Base-by-base conservation (phyloP, 2,888 invertebrate species). In the Pollenia amentaria region DNA sequence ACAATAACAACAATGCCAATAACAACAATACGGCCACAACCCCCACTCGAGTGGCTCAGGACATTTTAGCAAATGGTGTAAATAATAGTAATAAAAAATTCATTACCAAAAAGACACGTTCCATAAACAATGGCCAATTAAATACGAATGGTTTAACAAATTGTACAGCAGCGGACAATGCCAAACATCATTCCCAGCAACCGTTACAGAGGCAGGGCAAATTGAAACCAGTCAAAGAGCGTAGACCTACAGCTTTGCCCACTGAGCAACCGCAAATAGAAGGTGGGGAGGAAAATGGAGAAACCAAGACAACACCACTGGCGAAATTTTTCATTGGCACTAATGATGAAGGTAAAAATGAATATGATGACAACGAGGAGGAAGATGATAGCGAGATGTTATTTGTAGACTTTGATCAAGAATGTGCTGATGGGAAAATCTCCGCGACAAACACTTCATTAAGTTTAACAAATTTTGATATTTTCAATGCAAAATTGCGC, bases 301-400 rank as follows among this genome's bases (percentile, higher is more conserved):
- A 4, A 29, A 10, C 11, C 11, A 73, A 42, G 18, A 12, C 18
- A 48, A n/a, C 29, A 48, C 55, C 62, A 18, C 67, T 51, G 14
- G 92, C 91, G 48, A 91, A 88, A 89, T 92, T 92, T 88, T 91
- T 91, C 88, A 92, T 92, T 89, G 91, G 92, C 88, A 88, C 73
- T 60, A 80, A 57, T 51, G 88, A 84, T n/a, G 87, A 89, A 44
- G 84, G 84, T 11, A 87, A 86, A 18, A 86, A 89, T 38, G 87
- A 84, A 8, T 80, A 82, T 73, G 89, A 88, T 83, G 87, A 88
- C 18, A 29, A 11, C 9, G 46, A 69, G 3, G 51, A 69, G 16
- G 60, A 69, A 11, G 69, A 48, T 21, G 80, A 72, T 10, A 29
- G 6, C 55, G 57, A 85, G 6, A 42, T 51, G 11, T 55, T 60